phyloP scores from a whole-genome alignment of 1,140 invertebrate genomes.

The Vollenhovia emeryi region DNA sequence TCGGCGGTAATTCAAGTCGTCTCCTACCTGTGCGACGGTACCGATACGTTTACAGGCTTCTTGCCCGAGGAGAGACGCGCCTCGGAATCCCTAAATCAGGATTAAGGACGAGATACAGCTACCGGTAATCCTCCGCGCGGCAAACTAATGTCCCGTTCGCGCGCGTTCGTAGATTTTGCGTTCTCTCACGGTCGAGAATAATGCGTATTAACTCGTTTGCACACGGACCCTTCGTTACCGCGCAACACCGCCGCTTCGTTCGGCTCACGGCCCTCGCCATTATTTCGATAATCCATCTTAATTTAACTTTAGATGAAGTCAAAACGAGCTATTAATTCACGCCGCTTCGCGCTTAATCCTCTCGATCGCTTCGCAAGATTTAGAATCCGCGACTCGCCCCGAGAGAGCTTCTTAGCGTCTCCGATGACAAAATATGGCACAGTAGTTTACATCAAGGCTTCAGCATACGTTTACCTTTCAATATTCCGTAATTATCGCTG shows the following conservation, averaged over 20 bases:
- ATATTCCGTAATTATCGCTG: not conserved
- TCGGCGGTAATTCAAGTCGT: constrained; percentile 3
- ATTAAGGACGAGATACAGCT: constrained; percentile 76
- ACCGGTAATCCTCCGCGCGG: constrained; percentile 76
- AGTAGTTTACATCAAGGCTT: not conserved
- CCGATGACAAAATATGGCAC: not conserved
- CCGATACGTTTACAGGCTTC: constrained; percentile 16
- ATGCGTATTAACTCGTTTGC: constrained; percentile 54
- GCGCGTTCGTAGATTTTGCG: constrained; percentile 60
- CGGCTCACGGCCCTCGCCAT: constrained; percentile 43
- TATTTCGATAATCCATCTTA: constrained; percentile 60
- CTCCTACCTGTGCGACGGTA: not conserved
- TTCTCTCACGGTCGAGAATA: constrained; percentile 44
- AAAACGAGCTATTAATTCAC: constrained; percentile 50
- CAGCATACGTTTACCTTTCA: not conserved
- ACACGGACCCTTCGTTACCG: constrained; percentile 43
- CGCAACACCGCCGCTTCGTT: constrained; percentile 42
- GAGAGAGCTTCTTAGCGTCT: not conserved
- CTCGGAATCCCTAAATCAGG: constrained; percentile 79
- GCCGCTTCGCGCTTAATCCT: constrained; percentile 12
- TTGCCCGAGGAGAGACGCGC: not conserved
- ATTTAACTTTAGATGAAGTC: constrained; percentile 55
- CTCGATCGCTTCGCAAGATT: constrained; percentile 11
- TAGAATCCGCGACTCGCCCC: not conserved
- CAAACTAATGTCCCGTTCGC: constrained; percentile 77